These are phyloP conservation scores for Orchestes rusci DNA, from an alignment of 2,888 invertebrate species.

Conservation along the genomic window DNA sequence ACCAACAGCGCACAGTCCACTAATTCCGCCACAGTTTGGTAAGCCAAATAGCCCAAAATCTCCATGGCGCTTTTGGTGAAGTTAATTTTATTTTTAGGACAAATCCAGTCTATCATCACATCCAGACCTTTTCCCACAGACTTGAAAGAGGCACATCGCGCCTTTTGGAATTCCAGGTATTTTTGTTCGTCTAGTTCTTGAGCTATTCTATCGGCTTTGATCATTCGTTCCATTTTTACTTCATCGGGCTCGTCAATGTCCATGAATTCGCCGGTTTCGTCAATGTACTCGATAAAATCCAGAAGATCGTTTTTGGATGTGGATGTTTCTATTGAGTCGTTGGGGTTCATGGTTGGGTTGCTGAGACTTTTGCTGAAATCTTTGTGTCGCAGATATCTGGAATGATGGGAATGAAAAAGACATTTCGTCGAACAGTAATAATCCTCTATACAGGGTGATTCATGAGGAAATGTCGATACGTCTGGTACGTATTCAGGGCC, in stretches of 20 bases:
- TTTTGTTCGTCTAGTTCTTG: slow-evolving; percentile 50
- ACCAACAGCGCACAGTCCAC: slow-evolving; percentile 72
- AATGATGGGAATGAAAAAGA: no score
- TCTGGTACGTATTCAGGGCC: no score
- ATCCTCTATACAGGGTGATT: no score
- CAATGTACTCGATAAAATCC: slow-evolving; percentile 48
- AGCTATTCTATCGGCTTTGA: slow-evolving; percentile 57
- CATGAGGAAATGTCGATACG: no score
- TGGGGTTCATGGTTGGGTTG: slow-evolving; percentile 48
- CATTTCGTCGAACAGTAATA: no score
- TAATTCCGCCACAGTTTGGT: slow-evolving; percentile 85
- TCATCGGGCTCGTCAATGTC: slow-evolving; percentile 49
- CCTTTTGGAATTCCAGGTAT: slow-evolving; percentile 74
- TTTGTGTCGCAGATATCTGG: slow-evolving; percentile 57
- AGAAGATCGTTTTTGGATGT: slow-evolving; percentile 44
- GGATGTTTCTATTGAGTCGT: no score
- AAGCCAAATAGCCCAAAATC: slow-evolving; percentile 77
- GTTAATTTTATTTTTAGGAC: slow-evolving; percentile 55
- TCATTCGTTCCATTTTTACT: slow-evolving; percentile 51
- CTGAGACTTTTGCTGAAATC: slow-evolving; percentile 47
- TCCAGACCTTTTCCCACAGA: slow-evolving; percentile 35
- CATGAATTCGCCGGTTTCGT: slow-evolving; percentile 51
- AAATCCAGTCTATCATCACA: slow-evolving; percentile 58
- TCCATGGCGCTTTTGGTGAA: slow-evolving; percentile 61
- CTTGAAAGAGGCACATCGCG: slow-evolving; percentile 66